Percentiles rank a stretch among this genome's conserved stretches.
Evolutionary conservation across 2,113 vertebrate species (phyloP).

Genomic region (Mobula hypostoma): DNA sequence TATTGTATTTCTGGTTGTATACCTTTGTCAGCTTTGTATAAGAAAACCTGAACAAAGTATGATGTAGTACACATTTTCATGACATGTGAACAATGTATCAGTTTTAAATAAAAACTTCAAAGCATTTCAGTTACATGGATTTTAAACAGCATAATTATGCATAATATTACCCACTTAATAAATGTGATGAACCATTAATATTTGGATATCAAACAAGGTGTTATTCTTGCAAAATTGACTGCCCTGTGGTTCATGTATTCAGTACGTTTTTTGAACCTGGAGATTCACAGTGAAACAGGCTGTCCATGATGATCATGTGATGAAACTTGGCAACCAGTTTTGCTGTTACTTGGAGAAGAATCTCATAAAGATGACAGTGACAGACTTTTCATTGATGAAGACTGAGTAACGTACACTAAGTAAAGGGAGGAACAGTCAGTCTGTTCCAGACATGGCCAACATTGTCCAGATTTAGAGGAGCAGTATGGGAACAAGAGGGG

Average conservation of each 20-base stretch:
- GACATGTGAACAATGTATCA: slow-evolving; percentile 54
- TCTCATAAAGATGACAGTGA: too few relatives aligned
- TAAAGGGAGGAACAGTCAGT: not conserved
- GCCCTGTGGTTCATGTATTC: not conserved
- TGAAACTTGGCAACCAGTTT: not conserved
- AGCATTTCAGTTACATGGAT: slow-evolving; percentile 48
- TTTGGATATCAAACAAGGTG: not conserved
- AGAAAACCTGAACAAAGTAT: slow-evolving; percentile 47
- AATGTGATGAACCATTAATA: not conserved
- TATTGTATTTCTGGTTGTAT: slow-evolving; percentile 33
- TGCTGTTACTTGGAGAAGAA: not conserved
- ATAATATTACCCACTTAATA: not conserved
- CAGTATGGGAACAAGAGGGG: not conserved
- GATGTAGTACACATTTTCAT: slow-evolving; percentile 55
- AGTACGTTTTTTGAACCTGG: not conserved
- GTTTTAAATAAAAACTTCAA: slow-evolving; percentile 65
- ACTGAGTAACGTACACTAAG: not conserved
- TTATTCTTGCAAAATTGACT: not conserved
- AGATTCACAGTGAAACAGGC: not conserved
- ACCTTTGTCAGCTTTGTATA: slow-evolving; percentile 40
- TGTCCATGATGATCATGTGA: not conserved
- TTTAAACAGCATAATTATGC: not conserved
- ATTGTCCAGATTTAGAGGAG: not conserved
- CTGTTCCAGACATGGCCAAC: not conserved
- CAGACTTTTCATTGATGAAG: not conserved